phyloP scores from a whole-genome alignment of 2,113 vertebrate species.

The Osmerus eperlanus region DNA sequence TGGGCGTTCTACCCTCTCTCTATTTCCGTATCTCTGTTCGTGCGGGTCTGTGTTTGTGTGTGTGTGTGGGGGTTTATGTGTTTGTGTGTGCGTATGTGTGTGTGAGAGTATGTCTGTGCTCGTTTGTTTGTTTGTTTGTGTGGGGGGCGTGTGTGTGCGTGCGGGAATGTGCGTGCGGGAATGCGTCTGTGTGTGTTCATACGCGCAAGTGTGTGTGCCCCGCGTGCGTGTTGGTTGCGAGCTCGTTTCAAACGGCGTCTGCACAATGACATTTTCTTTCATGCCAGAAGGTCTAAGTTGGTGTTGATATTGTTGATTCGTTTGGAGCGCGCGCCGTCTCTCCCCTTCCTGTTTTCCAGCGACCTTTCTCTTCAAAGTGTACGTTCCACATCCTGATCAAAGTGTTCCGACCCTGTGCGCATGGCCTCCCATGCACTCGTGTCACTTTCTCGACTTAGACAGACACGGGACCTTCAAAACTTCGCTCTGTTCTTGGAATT shows the following conservation, averaged over 20 bases:
- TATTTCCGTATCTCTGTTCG: too few species aligned
- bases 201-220: background rate
- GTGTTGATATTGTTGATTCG: constrained; percentile 34
- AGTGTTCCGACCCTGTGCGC: constrained; percentile 41
- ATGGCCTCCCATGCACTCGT: constrained; percentile 46
- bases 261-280: constrained; percentile 48
- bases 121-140: background rate
- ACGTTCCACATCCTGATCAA: constrained; percentile 56
- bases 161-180: background rate
- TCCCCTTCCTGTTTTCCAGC: constrained; percentile 21
- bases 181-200: background rate
- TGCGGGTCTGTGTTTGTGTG: too few species aligned
- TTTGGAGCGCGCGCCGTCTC: constrained; percentile 23
- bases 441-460: constrained; percentile 45
- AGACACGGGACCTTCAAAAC: constrained; percentile 45
- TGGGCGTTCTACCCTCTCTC: too few species aligned
- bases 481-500: constrained; percentile 14
- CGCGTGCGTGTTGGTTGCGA: background rate
- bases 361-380: constrained; percentile 63
- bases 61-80: background rate
- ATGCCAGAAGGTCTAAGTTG: background rate
- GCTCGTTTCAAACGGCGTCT: constrained; percentile 14
- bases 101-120: background rate
- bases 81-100: background rate
- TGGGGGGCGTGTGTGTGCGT: background rate